Evolutionary conservation across 1,140 invertebrate species (phyloP), one percentile per base, ranked within the genome.

Genomic region (Nylanderia fulva): DNA sequence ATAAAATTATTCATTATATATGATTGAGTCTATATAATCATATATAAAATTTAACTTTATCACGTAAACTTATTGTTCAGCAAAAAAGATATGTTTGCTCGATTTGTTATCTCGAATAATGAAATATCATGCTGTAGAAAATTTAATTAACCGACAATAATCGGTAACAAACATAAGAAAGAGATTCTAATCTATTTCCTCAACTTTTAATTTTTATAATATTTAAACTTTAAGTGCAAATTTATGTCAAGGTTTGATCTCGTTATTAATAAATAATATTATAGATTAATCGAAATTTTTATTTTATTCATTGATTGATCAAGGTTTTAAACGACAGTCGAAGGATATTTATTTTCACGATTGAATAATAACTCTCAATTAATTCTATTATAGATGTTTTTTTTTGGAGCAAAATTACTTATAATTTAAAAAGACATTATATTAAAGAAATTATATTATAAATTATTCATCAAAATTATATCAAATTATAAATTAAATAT

Each of bases 191-290:
- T 79, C 7, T 11, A 18, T 42, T 71, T 71, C 36, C 13, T 58
- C 21, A 45, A 24, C 27, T 82, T 42, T 4, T 8, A 21, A 82
- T 45, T 6, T 21, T 71, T 45, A 13, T 24, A 18, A 58, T 29
- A 60, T 13, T 72, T 58, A 29, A 71, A 33, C 58, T 11, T 33
- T 3, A 69, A 39, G 24, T 15, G 13, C 11, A 21, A 45, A 66
- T 82, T 2, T 21, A 42, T 82, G 77, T 56, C 66, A 82, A 82
- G 77, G 77, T 60, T 42, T 18, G 13, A 56, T 33, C 11, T 27
- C 24, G 15, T 6, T 63, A 4, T 29, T 56, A 24, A 24, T 54
- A 15, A 54, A 45, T 48, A 48, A n/a, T 48, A 5, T 56, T 54
- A 80, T 71, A 18, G 33, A 58, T 58, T 27, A 63, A 24, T 64